Conservation (phyloP, 2,888 invertebrate species). For the Drosophila conformis region DNA sequence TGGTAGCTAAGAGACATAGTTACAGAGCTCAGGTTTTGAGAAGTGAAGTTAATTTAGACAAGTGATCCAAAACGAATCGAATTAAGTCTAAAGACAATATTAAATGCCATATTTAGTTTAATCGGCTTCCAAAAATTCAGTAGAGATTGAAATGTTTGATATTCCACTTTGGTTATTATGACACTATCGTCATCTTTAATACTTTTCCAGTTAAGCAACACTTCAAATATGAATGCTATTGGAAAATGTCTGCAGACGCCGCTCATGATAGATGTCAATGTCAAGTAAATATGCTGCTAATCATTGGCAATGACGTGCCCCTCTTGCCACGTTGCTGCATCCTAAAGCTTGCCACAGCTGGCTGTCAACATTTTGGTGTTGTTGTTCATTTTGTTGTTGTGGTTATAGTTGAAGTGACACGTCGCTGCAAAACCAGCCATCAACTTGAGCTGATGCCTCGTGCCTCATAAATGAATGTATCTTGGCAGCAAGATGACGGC, state of each 20-base stretch:
- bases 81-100: neutral
- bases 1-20: no score
- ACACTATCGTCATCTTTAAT: neutral
- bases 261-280: conserved; percentile 62
- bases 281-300: conserved; percentile 63
- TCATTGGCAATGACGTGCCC: conserved; percentile 52
- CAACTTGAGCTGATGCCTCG: conserved; percentile 59
- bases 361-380: conserved; percentile 51
- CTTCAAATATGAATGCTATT: conserved; percentile 35
- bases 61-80: neutral
- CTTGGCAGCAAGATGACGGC: conserved; percentile 60
- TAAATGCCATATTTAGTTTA: no score
- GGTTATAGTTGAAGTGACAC: conserved; percentile 40
- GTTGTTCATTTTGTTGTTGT: neutral
- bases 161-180: neutral
- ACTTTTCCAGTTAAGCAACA: conserved; percentile 8
- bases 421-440: conserved; percentile 44
- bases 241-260: conserved; percentile 25
- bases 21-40: neutral
- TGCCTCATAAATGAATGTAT: conserved; percentile 68
- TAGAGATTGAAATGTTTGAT: neutral
- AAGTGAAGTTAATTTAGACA: neutral
- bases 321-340: conserved; percentile 6
- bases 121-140: no score
- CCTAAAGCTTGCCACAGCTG: conserved; percentile 8